Percentiles rank a stretch among this genome's conserved stretches.
Conservation (phyloP, 53 echinoderm and acorn worm species). For the Hippasteria phrygiana region DNA sequence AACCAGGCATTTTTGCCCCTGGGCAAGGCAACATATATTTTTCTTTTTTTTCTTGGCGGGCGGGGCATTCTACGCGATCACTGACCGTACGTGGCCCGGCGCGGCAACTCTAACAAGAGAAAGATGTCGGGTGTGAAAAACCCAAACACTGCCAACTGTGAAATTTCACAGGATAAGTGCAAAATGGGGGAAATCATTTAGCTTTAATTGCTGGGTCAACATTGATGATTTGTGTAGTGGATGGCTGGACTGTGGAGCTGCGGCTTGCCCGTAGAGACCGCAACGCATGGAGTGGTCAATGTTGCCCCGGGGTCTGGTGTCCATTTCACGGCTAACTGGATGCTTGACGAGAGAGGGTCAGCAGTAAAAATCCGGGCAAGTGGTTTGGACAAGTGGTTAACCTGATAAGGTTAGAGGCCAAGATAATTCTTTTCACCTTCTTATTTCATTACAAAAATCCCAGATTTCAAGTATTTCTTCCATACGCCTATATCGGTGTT, state of each 20-base stretch:
- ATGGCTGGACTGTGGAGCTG: background rate
- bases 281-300: background rate
- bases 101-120: background rate
- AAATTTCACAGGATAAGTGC: constrained; percentile 36
- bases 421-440: background rate
- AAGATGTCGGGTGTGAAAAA: background rate
- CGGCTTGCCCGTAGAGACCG: too few relatives aligned
- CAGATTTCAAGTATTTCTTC: background rate
- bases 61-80: constrained; percentile 20
- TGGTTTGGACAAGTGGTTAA: constrained; percentile 38
- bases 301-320: constrained; percentile 28
- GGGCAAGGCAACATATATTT: constrained; percentile 39
- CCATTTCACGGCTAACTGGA: constrained; percentile 42
- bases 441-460: background rate
- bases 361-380: background rate
- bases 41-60: background rate
- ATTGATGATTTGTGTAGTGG: constrained; percentile 37
- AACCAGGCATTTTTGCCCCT: background rate
- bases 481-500: too few relatives aligned
- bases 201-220: constrained; percentile 54
- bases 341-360: constrained; percentile 50
- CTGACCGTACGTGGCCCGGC: constrained; percentile 4
- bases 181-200: constrained; percentile 57
- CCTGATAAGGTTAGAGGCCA: constrained; percentile 36
- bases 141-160: constrained; percentile 38